phyloP scores from a whole-genome alignment of 2,113 vertebrate species.

The Cathartes aura region DNA sequence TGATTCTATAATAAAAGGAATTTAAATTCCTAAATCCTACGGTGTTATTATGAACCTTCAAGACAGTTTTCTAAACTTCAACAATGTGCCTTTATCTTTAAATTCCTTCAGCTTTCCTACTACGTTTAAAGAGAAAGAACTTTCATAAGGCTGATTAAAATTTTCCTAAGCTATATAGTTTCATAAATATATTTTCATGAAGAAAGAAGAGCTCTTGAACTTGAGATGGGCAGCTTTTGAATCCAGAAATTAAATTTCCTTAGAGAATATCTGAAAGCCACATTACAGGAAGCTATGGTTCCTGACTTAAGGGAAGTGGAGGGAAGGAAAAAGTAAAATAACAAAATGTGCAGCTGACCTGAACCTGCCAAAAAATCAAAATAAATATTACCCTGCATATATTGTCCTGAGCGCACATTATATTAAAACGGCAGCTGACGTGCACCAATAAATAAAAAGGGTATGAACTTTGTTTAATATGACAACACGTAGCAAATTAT shows the following conservation, averaged over 20 bases:
- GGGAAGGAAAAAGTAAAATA: slow-evolving; percentile 64
- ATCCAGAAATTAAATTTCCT: slow-evolving; percentile 68
- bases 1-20: slow-evolving; percentile 48
- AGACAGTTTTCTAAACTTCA: background rate
- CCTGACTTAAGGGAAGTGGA: slow-evolving; percentile 57
- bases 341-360: slow-evolving; percentile 39
- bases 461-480: background rate
- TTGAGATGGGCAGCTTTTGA: slow-evolving; percentile 53
- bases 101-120: slow-evolving; percentile 14
- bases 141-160: slow-evolving; percentile 52
- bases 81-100: slow-evolving; percentile 30
- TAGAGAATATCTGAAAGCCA: slow-evolving; percentile 58
- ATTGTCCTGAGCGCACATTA: background rate
- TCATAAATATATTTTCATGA: slow-evolving; percentile 42
- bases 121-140: slow-evolving; percentile 19
- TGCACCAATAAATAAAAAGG: background rate
- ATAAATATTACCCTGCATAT: slow-evolving; percentile 37
- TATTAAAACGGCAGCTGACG: background rate
- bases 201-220: slow-evolving; percentile 59
- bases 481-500: background rate
- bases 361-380: slow-evolving; percentile 42
- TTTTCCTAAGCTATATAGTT: slow-evolving; percentile 50
- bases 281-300: slow-evolving; percentile 67
- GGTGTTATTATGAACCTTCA: slow-evolving; percentile 15
- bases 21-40: slow-evolving; percentile 52